Conservation (phyloP, 2,113 vertebrate genomes). For the Chauna torquata region DNA sequence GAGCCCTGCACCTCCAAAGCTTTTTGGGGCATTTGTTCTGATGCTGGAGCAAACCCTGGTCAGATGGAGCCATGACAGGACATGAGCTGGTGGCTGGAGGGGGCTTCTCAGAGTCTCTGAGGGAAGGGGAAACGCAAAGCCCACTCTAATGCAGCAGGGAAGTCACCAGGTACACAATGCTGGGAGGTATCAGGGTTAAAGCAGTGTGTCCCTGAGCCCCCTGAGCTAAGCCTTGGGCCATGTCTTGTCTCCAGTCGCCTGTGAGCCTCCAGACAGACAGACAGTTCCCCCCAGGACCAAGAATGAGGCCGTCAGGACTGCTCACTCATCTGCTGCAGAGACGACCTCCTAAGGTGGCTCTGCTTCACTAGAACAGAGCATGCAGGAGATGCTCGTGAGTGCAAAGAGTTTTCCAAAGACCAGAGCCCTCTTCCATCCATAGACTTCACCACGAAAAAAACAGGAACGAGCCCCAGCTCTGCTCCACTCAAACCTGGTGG, state of each 20-base stretch:
- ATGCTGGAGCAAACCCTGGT: background rate
- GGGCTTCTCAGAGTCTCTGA: background rate
- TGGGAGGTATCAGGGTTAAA: background rate
- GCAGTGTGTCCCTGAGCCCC: rapidly evolving
- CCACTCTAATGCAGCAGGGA: rapidly evolving
- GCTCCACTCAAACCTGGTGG: background rate
- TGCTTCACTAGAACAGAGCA: background rate
- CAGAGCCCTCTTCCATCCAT: background rate
- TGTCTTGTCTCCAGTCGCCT: background rate
- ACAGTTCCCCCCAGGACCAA: background rate
- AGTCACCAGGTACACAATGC: background rate
- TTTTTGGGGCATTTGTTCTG: background rate
- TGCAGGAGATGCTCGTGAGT: background rate
- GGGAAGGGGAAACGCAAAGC: background rate
- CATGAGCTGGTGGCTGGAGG: background rate
- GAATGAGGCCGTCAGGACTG: background rate
- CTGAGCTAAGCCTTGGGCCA: background rate
- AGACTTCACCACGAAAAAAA: background rate
- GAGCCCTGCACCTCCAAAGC: background rate
- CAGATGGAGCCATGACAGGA: rapidly evolving
- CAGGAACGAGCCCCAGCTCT: background rate
- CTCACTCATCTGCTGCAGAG: background rate
- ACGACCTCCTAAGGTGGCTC: background rate
- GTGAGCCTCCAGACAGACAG: background rate
- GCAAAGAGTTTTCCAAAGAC: background rate